A percentile compares a stretch with the other conserved stretches of the same genome.
phyloP scores from a whole-genome alignment of 2,113 vertebrate genomes.

The Cheirogaleus medius region DNA sequence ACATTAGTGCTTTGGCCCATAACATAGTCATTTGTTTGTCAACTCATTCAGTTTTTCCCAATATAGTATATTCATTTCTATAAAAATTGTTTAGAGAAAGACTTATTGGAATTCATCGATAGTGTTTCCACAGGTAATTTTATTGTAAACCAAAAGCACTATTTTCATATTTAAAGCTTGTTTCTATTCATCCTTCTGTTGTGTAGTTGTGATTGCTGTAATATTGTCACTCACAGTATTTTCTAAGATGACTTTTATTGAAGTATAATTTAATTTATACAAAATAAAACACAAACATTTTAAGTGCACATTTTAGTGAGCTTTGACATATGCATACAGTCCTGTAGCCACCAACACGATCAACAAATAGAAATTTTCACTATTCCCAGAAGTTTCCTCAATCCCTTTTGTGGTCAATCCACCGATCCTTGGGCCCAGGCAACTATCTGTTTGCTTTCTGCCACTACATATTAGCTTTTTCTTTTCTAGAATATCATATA shows the following conservation, averaged over 20 bases:
- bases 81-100: neutral
- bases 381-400: neutral
- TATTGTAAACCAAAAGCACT: neutral
- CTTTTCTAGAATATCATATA: neutral
- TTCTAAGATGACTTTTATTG: neutral
- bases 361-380: neutral
- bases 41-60: neutral
- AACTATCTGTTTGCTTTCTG: neutral
- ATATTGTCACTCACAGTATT: neutral
- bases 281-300: neutral
- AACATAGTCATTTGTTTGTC: neutral
- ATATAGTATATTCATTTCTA: neutral
- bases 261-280: neutral
- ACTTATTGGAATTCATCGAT: neutral
- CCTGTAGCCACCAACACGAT: neutral
- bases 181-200: neutral
- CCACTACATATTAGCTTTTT: neutral
- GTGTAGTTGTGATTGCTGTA: neutral
- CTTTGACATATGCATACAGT: neutral
- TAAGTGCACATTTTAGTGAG: neutral
- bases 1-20: neutral
- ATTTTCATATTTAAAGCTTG: neutral
- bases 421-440: neutral
- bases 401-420: neutral
- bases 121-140: neutral